Base-by-base conservation (phyloP, 2,113 vertebrate genomes). In the Megaceryle torquata region DNA sequence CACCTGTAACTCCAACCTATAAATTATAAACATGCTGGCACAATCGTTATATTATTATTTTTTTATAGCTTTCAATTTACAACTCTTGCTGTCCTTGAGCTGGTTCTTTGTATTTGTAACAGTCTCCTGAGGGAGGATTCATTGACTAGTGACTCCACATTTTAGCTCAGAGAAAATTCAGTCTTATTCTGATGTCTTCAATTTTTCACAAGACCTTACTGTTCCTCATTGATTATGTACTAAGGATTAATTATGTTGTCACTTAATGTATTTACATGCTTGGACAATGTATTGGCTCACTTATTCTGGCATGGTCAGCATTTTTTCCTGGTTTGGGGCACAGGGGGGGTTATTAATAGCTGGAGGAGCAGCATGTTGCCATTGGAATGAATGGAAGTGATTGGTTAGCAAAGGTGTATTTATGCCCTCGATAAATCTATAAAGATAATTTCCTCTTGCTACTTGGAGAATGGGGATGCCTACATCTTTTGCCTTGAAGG, bases 201-300 rank as follows among this genome's bases (percentile, higher is more conserved):
- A 24, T 97, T 97, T 96, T 97, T 96, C 92, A 94, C 61, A 95
- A 93, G 94, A 75, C 85, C 64, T 90, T 94, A 92, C 87, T 95
- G 63, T 97, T 97, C 65, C 77, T 97, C 94, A 97, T 95, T 97
- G 96, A 97, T 96, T 97, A 96, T 89, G 69, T 97, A 96, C n/a
- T n/a, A 46, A 97, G 95, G 86, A 98, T 98, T 98, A 98, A 98
- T 98, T 97, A 96, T 95, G 56, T 92, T 98, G 97, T 97, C 97
- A 94, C 56, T 77, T 95, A 88, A 85, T 93, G 68, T 97, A 95
- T 97, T 97, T 97, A 95, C 20, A 81, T 96, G 91, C 82, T 94
- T 87, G 80, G 91, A 94, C 88, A 83, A 57, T 77, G 82, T 90
- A 95, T 96, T 93, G 86, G 88, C 82, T 97, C 54, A 6, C 91